Conservation (phyloP, 2,113 vertebrate species). For the Glareola pratincola region DNA sequence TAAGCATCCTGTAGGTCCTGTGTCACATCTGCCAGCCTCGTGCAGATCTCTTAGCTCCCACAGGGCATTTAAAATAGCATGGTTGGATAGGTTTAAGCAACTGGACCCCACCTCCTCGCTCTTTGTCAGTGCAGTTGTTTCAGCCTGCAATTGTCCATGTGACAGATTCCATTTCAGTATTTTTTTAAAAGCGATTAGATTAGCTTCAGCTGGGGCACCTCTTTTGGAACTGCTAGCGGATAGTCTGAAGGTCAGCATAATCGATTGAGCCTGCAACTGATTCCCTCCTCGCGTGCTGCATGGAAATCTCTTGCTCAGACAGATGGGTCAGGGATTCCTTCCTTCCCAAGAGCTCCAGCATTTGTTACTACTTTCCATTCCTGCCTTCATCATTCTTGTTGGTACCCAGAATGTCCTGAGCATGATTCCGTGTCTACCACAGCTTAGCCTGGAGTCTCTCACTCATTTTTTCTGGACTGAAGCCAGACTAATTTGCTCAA, state of each 20-base stretch:
- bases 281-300: rapidly evolving
- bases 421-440: neutral
- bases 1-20: neutral
- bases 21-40: neutral
- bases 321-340: neutral
- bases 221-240: slow-evolving; percentile 7
- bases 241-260: slow-evolving; percentile 19
- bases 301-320: neutral
- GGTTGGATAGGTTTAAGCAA: neutral
- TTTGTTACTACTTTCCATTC: neutral
- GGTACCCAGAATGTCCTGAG: neutral
- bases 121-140: neutral
- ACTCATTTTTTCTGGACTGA: neutral
- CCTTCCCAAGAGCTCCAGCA: neutral
- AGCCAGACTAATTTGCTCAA: neutral
- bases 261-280: neutral
- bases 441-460: neutral
- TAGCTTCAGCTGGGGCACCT: slow-evolving; percentile 14
- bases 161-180: neutral
- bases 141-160: neutral
- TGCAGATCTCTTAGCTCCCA: neutral
- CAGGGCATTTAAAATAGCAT: neutral
- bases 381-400: neutral
- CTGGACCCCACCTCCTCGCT: neutral
- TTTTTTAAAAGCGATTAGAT: neutral